Conservation (phyloP, 2,113 vertebrate genomes). For the Bubo bubo region DNA sequence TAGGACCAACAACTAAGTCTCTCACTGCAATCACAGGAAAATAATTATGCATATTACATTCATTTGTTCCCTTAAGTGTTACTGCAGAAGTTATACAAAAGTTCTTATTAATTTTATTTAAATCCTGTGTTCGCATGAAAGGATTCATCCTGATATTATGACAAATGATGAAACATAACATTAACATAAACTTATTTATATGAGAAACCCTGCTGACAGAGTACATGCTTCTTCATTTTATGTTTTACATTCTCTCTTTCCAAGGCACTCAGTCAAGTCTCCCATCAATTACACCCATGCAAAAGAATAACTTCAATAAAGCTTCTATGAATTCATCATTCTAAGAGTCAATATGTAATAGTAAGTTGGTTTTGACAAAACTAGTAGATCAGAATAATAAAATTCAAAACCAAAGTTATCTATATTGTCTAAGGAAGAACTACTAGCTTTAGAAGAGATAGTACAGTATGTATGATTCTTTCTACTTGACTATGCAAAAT, state of each 20-base stretch:
- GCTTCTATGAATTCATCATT: background rate
- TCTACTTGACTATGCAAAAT: background rate
- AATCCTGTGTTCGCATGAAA: background rate
- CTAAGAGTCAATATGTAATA: background rate
- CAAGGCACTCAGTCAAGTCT: background rate
- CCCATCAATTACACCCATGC: background rate
- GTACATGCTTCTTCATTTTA: background rate
- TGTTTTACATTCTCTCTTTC: background rate
- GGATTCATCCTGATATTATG: background rate
- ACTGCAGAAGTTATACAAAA: background rate
- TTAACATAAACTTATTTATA: constrained; percentile 19
- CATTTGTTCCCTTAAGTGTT: background rate
- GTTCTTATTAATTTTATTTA: background rate
- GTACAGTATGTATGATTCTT: background rate
- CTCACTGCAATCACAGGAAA: background rate
- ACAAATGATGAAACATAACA: background rate
- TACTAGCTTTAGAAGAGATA: background rate
- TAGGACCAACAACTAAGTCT: background rate
- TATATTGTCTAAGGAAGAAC: background rate
- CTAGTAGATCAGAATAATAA: background rate
- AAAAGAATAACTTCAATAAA: constrained; percentile 20
- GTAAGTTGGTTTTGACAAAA: background rate
- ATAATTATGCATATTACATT: background rate
- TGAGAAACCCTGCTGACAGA: background rate
- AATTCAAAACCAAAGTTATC: background rate